Evolutionary conservation across 1,140 invertebrate genomes (phyloP), one percentile per base, ranked within the genome.

Genomic region (Pectinophora gossypiella): DNA sequence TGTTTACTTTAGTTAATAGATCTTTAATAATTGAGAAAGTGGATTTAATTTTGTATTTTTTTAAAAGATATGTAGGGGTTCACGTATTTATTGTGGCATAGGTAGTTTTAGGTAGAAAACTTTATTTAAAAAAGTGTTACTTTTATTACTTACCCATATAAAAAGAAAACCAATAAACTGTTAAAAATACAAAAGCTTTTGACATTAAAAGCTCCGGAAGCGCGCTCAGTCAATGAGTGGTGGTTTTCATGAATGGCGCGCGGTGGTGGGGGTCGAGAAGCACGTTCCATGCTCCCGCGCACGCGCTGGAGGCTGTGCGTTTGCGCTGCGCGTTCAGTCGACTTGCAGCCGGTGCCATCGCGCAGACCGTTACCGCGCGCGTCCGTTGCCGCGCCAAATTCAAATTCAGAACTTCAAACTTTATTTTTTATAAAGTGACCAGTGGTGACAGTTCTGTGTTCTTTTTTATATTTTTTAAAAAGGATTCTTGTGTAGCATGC

Each of bases 231-330:
- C 67, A 85, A 74, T 78, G 61, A 77, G 59, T 59, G 56, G 49
- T 45, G 45, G 54, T 74, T 80, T 82, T 82, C 78, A 81, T 85
- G 78, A 85, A 85, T 85, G 80, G 58, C 19, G 56, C 23, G 42
- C 43, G 48, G 49, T 63, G 72, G 79, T 68, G 74, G 77, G 81
- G 82, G 51, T 13, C 48, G 7, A 51, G 35, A 10, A 50, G 53
- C 56, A 56, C 21, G 32, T 22, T 21, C 45, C 15, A 36, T 2
- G 3, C 36, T 40, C n/a, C 51, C 49, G 36, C 52, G 38, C 36
- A 54, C 40, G 54, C 61, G 66, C 63, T 52, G 69, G 76, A 76
- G 72, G 68, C 73, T 73, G 59, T 53, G 64, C 48, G 56, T 15
- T 47, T 19, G 57, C 63, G 73, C 54, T n/a, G 36, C 9, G 19